phyloP scores from a whole-genome alignment of 2,797 vertebrate genomes.

The Syndactyla subalaris region DNA sequence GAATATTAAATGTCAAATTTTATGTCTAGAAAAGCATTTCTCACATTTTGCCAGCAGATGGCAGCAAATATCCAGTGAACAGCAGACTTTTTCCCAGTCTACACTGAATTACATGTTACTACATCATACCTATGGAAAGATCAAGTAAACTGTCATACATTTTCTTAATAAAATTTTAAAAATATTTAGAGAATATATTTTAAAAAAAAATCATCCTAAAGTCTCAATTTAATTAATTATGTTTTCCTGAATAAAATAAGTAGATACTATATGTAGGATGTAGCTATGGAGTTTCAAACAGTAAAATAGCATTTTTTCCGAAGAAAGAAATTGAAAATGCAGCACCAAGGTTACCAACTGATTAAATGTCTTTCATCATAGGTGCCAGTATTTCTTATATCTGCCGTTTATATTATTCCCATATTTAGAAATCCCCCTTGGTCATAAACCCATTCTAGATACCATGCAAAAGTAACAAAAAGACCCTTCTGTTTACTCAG shows the following conservation, averaged over 20 bases:
- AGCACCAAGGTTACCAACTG: neutral
- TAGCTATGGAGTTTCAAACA: neutral
- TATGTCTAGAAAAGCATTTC: neutral
- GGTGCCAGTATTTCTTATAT: neutral
- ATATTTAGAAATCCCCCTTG: neutral
- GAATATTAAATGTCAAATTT: neutral
- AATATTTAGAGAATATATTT: neutral
- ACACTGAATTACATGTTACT: neutral
- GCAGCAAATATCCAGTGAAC: constrained; percentile 47
- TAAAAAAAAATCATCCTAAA: neutral
- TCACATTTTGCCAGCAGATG: constrained; percentile 50
- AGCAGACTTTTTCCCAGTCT: neutral
- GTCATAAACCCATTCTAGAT: neutral
- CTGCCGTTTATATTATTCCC: neutral
- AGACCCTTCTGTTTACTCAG: neutral
- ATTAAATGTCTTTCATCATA: neutral
- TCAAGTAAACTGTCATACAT: neutral
- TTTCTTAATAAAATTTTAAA: neutral
- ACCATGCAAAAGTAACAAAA: neutral
- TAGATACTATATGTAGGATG: neutral
- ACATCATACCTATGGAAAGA: neutral
- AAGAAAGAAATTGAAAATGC: neutral
- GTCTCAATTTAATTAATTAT: neutral
- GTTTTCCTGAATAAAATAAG: neutral
- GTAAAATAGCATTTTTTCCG: neutral